Evolutionary conservation across 1,140 invertebrate species (phyloP).

Genomic region (Drosophila hydei): DNA sequence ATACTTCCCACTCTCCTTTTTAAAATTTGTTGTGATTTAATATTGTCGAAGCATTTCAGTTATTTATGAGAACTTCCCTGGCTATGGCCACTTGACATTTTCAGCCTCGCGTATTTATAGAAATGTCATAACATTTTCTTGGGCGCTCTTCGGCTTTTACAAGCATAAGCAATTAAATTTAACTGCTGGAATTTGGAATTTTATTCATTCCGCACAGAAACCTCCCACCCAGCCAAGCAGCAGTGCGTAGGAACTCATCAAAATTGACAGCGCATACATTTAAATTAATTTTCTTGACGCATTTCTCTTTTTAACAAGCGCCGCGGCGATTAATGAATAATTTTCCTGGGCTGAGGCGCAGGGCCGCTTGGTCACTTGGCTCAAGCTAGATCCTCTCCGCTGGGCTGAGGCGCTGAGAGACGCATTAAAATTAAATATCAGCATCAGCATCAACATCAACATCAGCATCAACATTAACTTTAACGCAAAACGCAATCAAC

Average conservation of each 20-base stretch:
- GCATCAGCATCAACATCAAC: conserved; percentile 21
- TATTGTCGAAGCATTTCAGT: conserved; percentile 37
- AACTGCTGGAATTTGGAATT: conserved; percentile 65
- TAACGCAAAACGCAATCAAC: conserved; percentile 78
- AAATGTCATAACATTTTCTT: conserved; percentile 71
- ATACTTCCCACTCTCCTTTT: not conserved
- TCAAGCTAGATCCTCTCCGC: conserved; percentile 29
- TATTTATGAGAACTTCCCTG: conserved; percentile 50
- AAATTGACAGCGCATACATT: conserved; percentile 70
- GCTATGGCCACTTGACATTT: conserved; percentile 38
- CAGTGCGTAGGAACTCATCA: conserved; percentile 45
- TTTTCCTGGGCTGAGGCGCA: conserved; percentile 35
- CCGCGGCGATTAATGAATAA: conserved; percentile 71
- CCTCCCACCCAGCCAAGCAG: not conserved
- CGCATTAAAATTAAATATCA: conserved; percentile 75
- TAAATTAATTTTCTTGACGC: conserved; percentile 65
- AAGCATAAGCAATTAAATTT: conserved; percentile 69
- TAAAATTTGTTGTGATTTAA: conserved; percentile 36
- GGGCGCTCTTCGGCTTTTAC: conserved; percentile 18
- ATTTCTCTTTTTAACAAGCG: conserved; percentile 50
- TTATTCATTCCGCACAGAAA: not conserved
- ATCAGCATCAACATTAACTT: conserved; percentile 38
- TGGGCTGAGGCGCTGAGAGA: conserved; percentile 25
- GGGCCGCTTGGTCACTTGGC: conserved; percentile 6
- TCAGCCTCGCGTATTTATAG: conserved; percentile 56